Evolutionary conservation across 2,113 vertebrate species (phyloP).

Genomic region (Odocoileus hemionus): DNA sequence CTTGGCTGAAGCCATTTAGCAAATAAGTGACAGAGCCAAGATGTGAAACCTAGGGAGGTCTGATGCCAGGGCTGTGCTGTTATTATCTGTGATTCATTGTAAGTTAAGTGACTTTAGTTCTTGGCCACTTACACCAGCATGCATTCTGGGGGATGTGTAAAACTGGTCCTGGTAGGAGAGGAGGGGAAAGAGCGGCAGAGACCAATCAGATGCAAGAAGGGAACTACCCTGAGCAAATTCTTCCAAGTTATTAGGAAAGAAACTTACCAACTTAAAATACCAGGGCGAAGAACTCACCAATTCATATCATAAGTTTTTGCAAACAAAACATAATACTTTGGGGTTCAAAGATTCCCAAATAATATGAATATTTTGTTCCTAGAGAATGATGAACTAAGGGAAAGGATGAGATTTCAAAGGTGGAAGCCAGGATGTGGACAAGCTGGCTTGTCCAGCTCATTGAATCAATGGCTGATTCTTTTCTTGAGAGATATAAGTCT

Average conservation of each 20-base stretch:
- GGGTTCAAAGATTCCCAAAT: background rate
- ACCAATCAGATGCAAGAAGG: background rate
- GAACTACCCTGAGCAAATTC: background rate
- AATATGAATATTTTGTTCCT: background rate
- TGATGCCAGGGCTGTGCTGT: background rate
- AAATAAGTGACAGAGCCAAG: background rate
- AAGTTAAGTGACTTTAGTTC: conserved; percentile 7
- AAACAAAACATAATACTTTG: background rate
- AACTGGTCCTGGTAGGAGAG: background rate
- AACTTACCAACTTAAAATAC: background rate
- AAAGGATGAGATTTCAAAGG: background rate
- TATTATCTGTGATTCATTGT: background rate
- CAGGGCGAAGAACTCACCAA: background rate
- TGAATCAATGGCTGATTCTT: background rate
- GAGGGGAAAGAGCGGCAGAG: background rate
- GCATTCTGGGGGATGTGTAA: background rate
- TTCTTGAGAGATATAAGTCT: background rate
- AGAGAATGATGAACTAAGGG: background rate
- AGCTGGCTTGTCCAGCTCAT: background rate
- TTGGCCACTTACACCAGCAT: background rate
- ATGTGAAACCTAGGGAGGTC: background rate
- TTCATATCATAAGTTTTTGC: background rate
- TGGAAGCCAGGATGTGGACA: background rate
- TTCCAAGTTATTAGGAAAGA: background rate
- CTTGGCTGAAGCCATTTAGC: background rate